Conservation (phyloP, 1,140 invertebrate genomes). For the Papilio helenus region DNA sequence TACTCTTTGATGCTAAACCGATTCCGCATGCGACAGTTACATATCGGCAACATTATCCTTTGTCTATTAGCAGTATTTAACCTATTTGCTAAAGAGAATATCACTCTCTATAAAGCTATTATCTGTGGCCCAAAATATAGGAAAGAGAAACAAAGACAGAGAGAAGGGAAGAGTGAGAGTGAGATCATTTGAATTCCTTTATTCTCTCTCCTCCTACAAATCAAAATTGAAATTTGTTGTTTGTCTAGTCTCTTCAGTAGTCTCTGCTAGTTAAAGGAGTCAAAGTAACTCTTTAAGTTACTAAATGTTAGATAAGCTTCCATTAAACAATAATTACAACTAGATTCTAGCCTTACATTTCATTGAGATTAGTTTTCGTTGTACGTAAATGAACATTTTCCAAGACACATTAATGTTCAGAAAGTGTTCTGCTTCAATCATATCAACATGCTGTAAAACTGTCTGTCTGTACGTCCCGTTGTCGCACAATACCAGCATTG, state of each 20-base stretch:
- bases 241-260: too few relatives aligned
- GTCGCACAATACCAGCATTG: slow-evolving; percentile 50
- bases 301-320: background rate
- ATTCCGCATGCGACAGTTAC: background rate
- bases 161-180: too few relatives aligned
- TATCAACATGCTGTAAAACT: slow-evolving; percentile 52
- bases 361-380: slow-evolving; percentile 16
- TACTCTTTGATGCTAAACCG: slow-evolving; percentile 21
- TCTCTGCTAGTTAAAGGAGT: too few relatives aligned
- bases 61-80: background rate
- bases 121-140: too few relatives aligned
- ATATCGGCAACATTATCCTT: slow-evolving; percentile 14
- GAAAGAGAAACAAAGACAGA: too few relatives aligned
- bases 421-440: slow-evolving; percentile 43
- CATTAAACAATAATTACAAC: background rate
- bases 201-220: too few relatives aligned
- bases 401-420: slow-evolving; percentile 39
- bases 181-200: too few relatives aligned
- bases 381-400: slow-evolving; percentile 17
- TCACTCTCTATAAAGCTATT: too few relatives aligned
- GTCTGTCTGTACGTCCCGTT: slow-evolving; percentile 48
- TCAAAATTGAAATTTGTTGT: too few relatives aligned
- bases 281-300: too few relatives aligned
- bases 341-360: background rate
- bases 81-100: background rate